Evolutionary conservation across 1,140 invertebrate species (phyloP), one percentile per base, ranked within the genome.

Genomic region (Agraylea sexmaculata): DNA sequence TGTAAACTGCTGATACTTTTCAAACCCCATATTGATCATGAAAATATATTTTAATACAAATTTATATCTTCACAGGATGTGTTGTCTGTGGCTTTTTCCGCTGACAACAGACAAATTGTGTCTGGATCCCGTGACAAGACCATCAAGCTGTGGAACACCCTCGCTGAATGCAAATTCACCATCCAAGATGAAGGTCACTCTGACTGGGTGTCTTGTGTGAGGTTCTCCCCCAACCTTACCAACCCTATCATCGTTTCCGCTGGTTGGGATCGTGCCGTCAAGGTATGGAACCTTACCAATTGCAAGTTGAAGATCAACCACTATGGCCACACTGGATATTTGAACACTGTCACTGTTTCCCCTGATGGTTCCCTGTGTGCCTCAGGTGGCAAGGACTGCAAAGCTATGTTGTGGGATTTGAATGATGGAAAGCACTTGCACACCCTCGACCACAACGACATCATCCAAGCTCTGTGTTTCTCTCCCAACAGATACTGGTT

Each of bases 401-500:
- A 94, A 70, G 94, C 95, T 7, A 96, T 99, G 91, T 67, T 99
- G 34, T 99, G 95, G 95, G 96, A 99, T 66, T 70, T 99, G 52
- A 99, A 99, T 69, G 96, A 99, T 63, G 93, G 92, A 66, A 99
- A 99, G 67, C 94, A 99, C 64, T 71, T 99, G 54, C 96, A 99
- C 69, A 99, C 95, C 20, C 71, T 99, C 49, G 91, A 98, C 56
- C 94, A 97, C 62, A 95, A 93, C 64, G 94, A 98, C 55, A 90
- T 91, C 58, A 98, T 99, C 66, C 97, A 93, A 55, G 86, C 94
- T 5, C 69, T 99, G 49, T 93, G 90, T 77, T 99, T 99, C 79
- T 96, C 90, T 53, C 96, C 96, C 34, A 99, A 99, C 70, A 83
- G 96, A 61, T 99, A 99, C 60, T 99, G 96, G 96, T 75, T 99